Base-by-base conservation (phyloP, 2,797 vertebrate genomes). In the Takifugu rubripes region DNA sequence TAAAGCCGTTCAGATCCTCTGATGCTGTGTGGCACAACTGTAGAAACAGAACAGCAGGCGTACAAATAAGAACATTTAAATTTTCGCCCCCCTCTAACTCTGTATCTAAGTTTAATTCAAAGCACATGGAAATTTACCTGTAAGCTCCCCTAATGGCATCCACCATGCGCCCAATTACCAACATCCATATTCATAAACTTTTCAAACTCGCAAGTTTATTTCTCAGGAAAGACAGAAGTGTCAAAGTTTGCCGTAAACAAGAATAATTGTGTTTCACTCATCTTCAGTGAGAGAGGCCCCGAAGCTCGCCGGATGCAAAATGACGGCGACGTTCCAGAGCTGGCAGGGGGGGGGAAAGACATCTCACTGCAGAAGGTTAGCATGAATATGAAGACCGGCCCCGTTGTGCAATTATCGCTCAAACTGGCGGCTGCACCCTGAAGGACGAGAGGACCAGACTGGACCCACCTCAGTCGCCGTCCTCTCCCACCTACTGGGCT, bases 391-490 rank as follows among this genome's bases (percentile, higher is more conserved):
- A 88, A 82, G 73, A 72, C 43, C 65, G 72, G 49, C 70, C 72
- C 64, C 73, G 61, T 56, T 57, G 44, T 54, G 81, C 84, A 88
- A 88, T 88, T 89, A 88, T 84, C 70, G 69, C 66, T 40, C 79
- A 60, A 78, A 75, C 83, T 62, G 54, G 67, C 71, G 68, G 54
- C 64, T 66, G 64, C 58, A 59, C 74, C 83, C 77, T 50, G 24
- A 49, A 77, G 86, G 82, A 79, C 69, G 52, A 77, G 70, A 78
- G 58, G 71, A 73, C 70, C 49, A n/a, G 56, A 68, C 61, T 53
- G 36, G 63, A 84, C 9, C 81, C 66, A 59, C 75, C 72, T 72
- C 72, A 52, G 53, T 75, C 52, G 6, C 54, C 54, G 67, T 62
- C 71, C 74, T 79, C 66, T 70, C 60, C 78, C 82, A 66, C 83